Evolutionary conservation across 1,140 invertebrate species (phyloP).

Genomic region (Gryon sp.): DNA sequence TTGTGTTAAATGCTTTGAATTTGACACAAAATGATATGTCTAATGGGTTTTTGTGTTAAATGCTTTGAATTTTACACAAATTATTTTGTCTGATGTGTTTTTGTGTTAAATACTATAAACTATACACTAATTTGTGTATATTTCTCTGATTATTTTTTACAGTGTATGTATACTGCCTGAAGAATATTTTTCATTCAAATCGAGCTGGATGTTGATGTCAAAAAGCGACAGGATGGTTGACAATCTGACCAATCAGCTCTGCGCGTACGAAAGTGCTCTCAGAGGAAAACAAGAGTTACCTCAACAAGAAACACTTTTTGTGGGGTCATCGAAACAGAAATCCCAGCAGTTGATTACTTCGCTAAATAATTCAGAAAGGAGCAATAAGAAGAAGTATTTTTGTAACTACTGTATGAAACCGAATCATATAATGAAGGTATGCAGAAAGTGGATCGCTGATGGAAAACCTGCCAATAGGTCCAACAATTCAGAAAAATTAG

Average conservation of each 20-base stretch:
- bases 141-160: too few species aligned
- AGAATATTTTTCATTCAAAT: slow-evolving; percentile 41
- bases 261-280: slow-evolving; percentile 18
- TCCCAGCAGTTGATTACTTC: neutral
- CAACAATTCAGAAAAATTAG: too few species aligned
- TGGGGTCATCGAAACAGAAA: slow-evolving; percentile 5
- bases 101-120: too few species aligned
- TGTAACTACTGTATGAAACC: slow-evolving; percentile 41
- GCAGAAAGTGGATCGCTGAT: slow-evolving; percentile 46
- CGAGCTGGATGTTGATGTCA: slow-evolving; percentile 44
- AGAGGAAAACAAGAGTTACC: slow-evolving; percentile 6
- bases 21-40: too few species aligned
- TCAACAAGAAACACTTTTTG: slow-evolving; percentile 8
- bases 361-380: neutral
- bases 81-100: too few species aligned
- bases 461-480: slow-evolving; percentile 18
- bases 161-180: slow-evolving; percentile 25
- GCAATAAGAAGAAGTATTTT: slow-evolving; percentile 7
- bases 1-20: too few species aligned
- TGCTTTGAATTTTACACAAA: too few species aligned
- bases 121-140: too few species aligned
- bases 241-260: slow-evolving; percentile 42
- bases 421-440: slow-evolving; percentile 12
- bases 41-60: too few species aligned
- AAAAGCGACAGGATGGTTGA: slow-evolving; percentile 29